Conservation (phyloP, 1,140 invertebrate genomes). For the Bombus difficillimus region DNA sequence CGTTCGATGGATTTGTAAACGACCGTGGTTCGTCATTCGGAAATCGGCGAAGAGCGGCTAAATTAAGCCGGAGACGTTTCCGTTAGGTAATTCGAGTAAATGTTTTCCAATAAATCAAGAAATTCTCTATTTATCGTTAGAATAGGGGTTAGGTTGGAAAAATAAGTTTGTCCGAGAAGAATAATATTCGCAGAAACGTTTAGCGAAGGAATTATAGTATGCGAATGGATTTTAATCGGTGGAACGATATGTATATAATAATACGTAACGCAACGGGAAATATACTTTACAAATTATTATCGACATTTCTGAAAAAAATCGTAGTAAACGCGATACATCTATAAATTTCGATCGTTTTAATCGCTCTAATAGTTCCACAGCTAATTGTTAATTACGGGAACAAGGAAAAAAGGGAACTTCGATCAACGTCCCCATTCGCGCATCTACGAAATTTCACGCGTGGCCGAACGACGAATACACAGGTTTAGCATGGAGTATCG, state of each 20-base stretch:
- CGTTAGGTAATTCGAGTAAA: background rate
- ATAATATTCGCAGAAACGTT: too few relatives aligned
- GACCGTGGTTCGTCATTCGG: too few relatives aligned
- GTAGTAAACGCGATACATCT: background rate
- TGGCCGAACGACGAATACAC: conserved; percentile 13
- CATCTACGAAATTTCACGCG: background rate
- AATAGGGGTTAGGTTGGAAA: too few relatives aligned
- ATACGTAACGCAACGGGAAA: too few relatives aligned
- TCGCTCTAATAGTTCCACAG: background rate
- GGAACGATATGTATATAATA: too few relatives aligned
- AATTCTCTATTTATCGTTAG: background rate
- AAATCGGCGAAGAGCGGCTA: too few relatives aligned
- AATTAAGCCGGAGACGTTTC: too few relatives aligned
- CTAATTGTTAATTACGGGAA: background rate
- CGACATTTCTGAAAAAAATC: too few relatives aligned
- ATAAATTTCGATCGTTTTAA: background rate
- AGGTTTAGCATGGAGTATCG: background rate
- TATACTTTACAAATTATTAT: too few relatives aligned
- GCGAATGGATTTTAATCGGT: too few relatives aligned
- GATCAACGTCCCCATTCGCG: background rate
- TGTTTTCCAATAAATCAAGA: background rate
- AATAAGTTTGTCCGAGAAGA: too few relatives aligned
- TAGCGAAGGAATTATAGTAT: too few relatives aligned
- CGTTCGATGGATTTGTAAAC: background rate
- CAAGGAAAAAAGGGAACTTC: background rate